Evolutionary conservation across 2,888 invertebrate genomes (phyloP), one percentile per base, ranked within the genome.

Genomic region (Ennomos erosarius): DNA sequence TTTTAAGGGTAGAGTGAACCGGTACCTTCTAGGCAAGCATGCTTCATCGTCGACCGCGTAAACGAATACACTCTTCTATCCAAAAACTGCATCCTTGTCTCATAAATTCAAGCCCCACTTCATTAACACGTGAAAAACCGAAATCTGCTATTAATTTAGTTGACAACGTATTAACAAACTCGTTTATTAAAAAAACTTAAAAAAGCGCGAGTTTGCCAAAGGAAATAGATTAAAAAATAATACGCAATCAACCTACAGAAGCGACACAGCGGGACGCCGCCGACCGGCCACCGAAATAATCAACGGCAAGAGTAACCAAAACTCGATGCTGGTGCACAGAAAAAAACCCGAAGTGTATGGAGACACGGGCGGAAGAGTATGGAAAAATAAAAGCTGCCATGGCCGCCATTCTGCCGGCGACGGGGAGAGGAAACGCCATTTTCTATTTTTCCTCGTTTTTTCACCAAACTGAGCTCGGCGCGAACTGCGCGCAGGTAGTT

Each of bases 331-430:
- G 54, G 44, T 55, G 64, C 10, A 52, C 52, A 49, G 52, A 57
- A 63, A 58, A 60, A 63, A 55, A 51, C 39, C 33, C 50, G 43
- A 54, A 81, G 81, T 75, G 79, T 56, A 59, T 59, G 80, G 79
- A 82, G 75, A 79, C 78, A 81, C 76, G 75, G 72, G 72, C 81
- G 84, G 82, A 84, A 83, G 82, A 84, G 81, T 77, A 81, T 75
- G 71, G 74, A 75, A 80, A 83, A 86, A 86, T 79, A 85, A 88
- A 88, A 86, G 73, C 76, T 70, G 73, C 80, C 81, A 80, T 78
- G 78, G 81, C 82, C 78, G 78, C 84, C 77, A 88, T 89, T 88
- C 89, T 90, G 90, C 63, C 84, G 77, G 84, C 90, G 90, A 89
- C 88, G 88, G 82, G 76, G 85, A 79, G 82, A 84, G 89, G 84